A percentile compares a stretch with the other conserved stretches of the same genome.
phyloP scores from a whole-genome alignment of 2,888 invertebrate species.

The Elmis aenea region DNA sequence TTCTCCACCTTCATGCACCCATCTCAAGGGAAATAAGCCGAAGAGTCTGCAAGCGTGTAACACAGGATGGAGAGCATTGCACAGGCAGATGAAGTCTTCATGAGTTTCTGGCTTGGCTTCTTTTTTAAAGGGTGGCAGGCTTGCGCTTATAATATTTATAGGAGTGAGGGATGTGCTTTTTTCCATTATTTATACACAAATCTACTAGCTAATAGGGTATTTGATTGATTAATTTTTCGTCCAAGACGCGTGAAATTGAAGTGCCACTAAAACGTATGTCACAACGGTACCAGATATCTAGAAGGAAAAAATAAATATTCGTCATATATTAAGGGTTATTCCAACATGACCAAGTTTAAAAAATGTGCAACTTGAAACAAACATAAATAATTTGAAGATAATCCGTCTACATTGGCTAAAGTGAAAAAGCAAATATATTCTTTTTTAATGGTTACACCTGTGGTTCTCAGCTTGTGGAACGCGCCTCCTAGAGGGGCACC shows the following conservation, averaged over 20 bases:
- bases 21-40: conserved; percentile 37
- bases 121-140: neutral
- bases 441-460: too few relatives aligned
- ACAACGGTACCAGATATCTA: conserved; percentile 26
- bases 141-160: conserved; percentile 7
- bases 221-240: conserved; percentile 11
- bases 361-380: too few relatives aligned
- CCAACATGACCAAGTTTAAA: too few relatives aligned
- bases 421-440: too few relatives aligned
- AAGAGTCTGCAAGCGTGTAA: conserved; percentile 31
- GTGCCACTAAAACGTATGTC: conserved; percentile 24
- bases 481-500: too few relatives aligned
- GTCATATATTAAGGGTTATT: too few relatives aligned
- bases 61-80: conserved; percentile 31
- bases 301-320: conserved; percentile 6
- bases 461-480: too few relatives aligned
- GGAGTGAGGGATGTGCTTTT: conserved; percentile 7
- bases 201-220: too few relatives aligned
- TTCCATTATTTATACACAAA: conserved; percentile 8
- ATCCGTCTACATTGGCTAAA: too few relatives aligned
- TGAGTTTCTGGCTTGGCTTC: conserved; percentile 4
- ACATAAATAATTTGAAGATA: too few relatives aligned
- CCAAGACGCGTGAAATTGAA: conserved; percentile 26
- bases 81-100: conserved; percentile 29
- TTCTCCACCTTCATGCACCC: conserved; percentile 30